These are phyloP conservation scores for Gonioctena quinquepunctata DNA, from an alignment of 1,140 invertebrate species.

Conservation along the genomic window DNA sequence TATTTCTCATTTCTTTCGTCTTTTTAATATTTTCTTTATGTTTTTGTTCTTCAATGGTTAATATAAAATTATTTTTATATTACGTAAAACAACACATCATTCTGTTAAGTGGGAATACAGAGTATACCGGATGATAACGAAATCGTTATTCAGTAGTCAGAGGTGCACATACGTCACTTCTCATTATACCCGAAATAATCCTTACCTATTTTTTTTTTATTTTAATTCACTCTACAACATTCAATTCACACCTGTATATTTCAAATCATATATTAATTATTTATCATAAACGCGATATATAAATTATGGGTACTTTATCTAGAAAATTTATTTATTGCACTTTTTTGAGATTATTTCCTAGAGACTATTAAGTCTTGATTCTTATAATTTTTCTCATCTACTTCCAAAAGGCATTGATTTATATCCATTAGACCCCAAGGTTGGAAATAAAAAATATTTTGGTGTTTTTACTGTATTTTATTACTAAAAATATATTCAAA, in stretches of 20 bases:
- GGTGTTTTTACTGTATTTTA: too few species aligned
- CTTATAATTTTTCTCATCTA: slow-evolving; percentile 1
- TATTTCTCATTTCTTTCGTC: neutral
- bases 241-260: neutral
- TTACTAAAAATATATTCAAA: too few species aligned
- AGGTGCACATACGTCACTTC: too few species aligned
- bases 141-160: too few species aligned
- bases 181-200: too few species aligned
- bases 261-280: neutral
- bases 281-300: neutral
- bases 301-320: neutral
- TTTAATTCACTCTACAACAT: too few species aligned
- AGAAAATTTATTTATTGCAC: neutral
- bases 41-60: neutral
- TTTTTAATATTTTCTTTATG: neutral
- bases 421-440: too few species aligned
- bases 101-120: too few species aligned
- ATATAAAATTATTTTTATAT: neutral
- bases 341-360: neutral
- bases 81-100: neutral
- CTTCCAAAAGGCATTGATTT: neutral
- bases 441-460: too few species aligned
- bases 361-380: neutral
- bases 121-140: too few species aligned
- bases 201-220: too few species aligned